These are phyloP conservation scores for Melanotaenia parkinsoni DNA, from an alignment of 2,797 vertebrate species.

Conservation along the genomic window DNA sequence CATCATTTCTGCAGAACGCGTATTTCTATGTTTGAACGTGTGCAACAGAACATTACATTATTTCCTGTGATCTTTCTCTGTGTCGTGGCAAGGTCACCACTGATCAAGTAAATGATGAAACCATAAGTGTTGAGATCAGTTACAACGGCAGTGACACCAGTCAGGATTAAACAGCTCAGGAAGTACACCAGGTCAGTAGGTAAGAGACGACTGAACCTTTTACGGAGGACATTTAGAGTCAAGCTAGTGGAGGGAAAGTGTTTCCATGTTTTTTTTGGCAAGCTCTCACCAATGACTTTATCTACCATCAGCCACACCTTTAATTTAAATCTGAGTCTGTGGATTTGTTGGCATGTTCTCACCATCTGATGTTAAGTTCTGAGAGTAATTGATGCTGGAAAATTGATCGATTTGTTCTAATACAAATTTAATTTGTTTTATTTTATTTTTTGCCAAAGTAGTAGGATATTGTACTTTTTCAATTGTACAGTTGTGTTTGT, in stretches of 20 bases:
- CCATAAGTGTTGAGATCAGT: background rate
- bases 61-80: constrained; percentile 30
- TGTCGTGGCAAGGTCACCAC: constrained; percentile 20
- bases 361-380: constrained; percentile 17
- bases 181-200: constrained; percentile 21
- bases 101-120: constrained; percentile 16
- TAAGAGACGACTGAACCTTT: constrained; percentile 19
- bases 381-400: constrained; percentile 6
- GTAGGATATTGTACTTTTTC: background rate
- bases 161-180: constrained; percentile 16
- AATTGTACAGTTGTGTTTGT: background rate
- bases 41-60: background rate
- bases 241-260: background rate
- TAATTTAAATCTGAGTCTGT: constrained; percentile 34
- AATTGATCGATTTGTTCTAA: background rate
- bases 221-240: constrained; percentile 4
- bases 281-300: background rate
- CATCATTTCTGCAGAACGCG: too few species aligned
- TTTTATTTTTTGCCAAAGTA: background rate
- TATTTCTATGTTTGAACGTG: too few species aligned
- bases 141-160: background rate
- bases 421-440: constrained; percentile 5
- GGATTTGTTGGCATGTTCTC: constrained; percentile 18
- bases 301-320: constrained; percentile 20
- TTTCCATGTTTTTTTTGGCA: background rate